Percentiles rank a stretch among this genome's conserved stretches.
Evolutionary conservation across 2,113 vertebrate species (phyloP).

Genomic region (Varanus salvator): DNA sequence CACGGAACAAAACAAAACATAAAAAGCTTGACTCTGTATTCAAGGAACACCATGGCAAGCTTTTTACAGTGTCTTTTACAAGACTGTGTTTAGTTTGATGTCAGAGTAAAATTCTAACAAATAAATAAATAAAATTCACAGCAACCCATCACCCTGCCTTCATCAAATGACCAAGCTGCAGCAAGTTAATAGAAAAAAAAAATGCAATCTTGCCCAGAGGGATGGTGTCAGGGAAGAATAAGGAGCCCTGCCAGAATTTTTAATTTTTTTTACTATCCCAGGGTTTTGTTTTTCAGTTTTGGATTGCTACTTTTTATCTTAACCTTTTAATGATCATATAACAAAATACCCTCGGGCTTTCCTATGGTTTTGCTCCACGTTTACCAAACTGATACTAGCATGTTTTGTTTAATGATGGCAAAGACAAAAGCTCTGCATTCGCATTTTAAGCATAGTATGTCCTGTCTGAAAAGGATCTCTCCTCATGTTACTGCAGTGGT

Average conservation of each 20-base stretch:
- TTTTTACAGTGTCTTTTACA: slow-evolving; percentile 24
- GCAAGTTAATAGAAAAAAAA: background rate
- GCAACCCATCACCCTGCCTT: background rate
- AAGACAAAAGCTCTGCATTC: slow-evolving; percentile 40
- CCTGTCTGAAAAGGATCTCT: background rate
- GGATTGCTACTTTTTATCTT: slow-evolving; percentile 33
- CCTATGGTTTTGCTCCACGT: slow-evolving; percentile 35
- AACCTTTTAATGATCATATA: slow-evolving; percentile 59
- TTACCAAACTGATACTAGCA: slow-evolving; percentile 30
- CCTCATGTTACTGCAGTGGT: background rate
- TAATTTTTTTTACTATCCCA: slow-evolving; percentile 13
- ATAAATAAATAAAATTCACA: slow-evolving; percentile 29
- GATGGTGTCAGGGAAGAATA: background rate
- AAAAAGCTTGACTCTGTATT: slow-evolving; percentile 51
- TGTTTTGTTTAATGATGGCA: slow-evolving; percentile 52
- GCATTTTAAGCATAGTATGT: slow-evolving; percentile 11
- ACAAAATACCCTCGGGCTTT: slow-evolving; percentile 62
- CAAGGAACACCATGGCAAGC: background rate
- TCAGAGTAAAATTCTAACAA: slow-evolving; percentile 30
- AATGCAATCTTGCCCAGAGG: rapidly evolving
- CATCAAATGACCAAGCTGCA: background rate
- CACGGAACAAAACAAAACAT: slow-evolving; percentile 19
- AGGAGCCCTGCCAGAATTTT: background rate
- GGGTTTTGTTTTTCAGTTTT: slow-evolving; percentile 22
- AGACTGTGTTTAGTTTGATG: slow-evolving; percentile 16